Percentiles rank a stretch among this genome's conserved stretches.
These are phyloP conservation scores for Campaea margaritaria DNA, from an alignment of 2,888 invertebrate genomes.

Conservation along the genomic window DNA sequence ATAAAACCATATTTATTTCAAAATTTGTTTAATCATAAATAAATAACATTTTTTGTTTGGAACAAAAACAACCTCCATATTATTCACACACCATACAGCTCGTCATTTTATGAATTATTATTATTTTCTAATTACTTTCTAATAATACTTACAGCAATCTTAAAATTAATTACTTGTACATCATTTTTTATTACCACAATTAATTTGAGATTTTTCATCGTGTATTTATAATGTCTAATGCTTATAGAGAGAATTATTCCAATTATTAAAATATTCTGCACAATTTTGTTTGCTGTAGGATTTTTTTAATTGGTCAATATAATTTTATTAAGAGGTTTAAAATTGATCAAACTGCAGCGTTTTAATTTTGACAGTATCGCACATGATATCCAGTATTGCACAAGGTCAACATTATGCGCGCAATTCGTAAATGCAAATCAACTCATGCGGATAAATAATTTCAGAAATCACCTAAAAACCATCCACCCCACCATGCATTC, in stretches of 20 bases:
- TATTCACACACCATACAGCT: constrained; percentile 82
- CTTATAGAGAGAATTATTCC: constrained; percentile 82
- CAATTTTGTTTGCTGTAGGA: constrained; percentile 46
- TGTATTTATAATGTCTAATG: constrained; percentile 68
- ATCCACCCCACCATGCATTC: too few relatives aligned
- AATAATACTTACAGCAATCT: constrained; percentile 85
- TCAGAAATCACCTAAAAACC: too few relatives aligned
- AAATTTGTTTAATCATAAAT: constrained; percentile 85
- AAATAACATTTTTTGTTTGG: constrained; percentile 84
- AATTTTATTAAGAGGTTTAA: constrained; percentile 48
- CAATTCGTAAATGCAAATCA: too few relatives aligned
- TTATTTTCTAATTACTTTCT: constrained; percentile 82
- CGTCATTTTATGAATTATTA: constrained; percentile 81
- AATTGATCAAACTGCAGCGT: constrained; percentile 3
- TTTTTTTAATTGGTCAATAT: constrained; percentile 71
- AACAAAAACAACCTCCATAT: constrained; percentile 84
- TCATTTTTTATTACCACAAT: constrained; percentile 79
- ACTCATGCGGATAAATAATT: too few relatives aligned
- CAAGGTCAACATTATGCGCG: too few relatives aligned
- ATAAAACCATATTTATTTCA: constrained; percentile 69
- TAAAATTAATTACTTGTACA: constrained; percentile 80
- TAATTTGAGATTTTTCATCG: constrained; percentile 81
- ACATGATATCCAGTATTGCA: neutral
- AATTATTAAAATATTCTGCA: constrained; percentile 68
- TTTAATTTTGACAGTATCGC: constrained; percentile 11